These are phyloP conservation scores for Cerastis rubricosa DNA, from an alignment of 2,888 invertebrate genomes.

Conservation along the genomic window DNA sequence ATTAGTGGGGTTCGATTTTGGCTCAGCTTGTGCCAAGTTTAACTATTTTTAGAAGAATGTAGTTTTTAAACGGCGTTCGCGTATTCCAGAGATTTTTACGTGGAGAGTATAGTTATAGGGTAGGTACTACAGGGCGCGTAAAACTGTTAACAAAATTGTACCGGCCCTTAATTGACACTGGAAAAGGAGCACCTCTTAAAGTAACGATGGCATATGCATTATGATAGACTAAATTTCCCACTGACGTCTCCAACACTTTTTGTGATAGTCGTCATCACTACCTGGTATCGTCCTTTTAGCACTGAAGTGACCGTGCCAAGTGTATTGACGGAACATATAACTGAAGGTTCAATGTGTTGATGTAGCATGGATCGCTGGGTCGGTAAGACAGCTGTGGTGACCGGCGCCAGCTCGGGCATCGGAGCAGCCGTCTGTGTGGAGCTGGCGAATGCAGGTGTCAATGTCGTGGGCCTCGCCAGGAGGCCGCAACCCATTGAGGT, in stretches of 20 bases:
- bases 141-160: background rate
- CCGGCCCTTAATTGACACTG: background rate
- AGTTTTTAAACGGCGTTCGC: background rate
- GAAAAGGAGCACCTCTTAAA: background rate
- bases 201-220: background rate
- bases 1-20: background rate
- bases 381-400: slow-evolving; percentile 84
- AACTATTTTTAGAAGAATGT: background rate
- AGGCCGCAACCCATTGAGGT: slow-evolving; percentile 70
- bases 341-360: background rate
- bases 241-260: background rate
- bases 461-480: slow-evolving; percentile 76
- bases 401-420: slow-evolving; percentile 86
- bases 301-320: background rate
- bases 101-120: background rate
- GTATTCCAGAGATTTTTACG: background rate
- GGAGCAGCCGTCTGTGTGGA: slow-evolving; percentile 79
- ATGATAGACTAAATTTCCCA: background rate
- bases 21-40: background rate
- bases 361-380: slow-evolving; percentile 80
- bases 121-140: background rate
- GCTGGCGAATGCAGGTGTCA: slow-evolving; percentile 79
- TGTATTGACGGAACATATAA: background rate
- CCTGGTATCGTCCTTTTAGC: background rate
- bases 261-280: background rate